Evolutionary conservation across 2,113 vertebrate genomes (phyloP), one percentile per base, ranked within the genome.

Genomic region (Callospermophilus lateralis): DNA sequence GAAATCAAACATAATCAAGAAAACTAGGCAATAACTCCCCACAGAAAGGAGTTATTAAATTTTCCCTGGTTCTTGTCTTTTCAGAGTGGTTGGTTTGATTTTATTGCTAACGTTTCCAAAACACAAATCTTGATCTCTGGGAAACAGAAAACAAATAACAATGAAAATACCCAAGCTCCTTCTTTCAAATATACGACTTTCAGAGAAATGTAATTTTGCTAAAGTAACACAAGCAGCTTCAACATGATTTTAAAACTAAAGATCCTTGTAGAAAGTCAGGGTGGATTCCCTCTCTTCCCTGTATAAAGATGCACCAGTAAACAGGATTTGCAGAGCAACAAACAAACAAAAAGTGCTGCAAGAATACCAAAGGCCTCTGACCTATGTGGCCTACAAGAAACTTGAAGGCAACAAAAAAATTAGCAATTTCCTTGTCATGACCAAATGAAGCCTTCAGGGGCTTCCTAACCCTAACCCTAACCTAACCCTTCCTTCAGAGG

Each of bases 101-200:
- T 95, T 89, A 89, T 37, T 67, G 32, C 74, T 76, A 61, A 83
- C 86, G 24, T 45, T 89, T 92, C 73, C 74, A 83, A 96, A 92
- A 92, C 61, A 42, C 86, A 32, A 84, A 90, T 79, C 72, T 74
- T 28, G 45, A 89, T 94, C 45, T 78, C n/a, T 76, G 45, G 42
- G 42, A 90, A 94, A 84, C 19, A 74, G 34, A 88, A 37, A 81
- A 68, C 2, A 65, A 80, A 93, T 12, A n/a, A 65, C 22, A 89
- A 19, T 10, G 11, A 73, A 42, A 24, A 91, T 45, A 28, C 48
- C 26, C 42, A 13, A n/a, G 2, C 34, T 48, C 1, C 68, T 89
- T 84, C 65, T 37, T 67, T 32, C 70, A 42, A 58, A 28, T 13
- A 53, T 30, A 55, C 63, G 68, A 68, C 65, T 95, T 42, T 76